Conservation (phyloP, 2,113 vertebrate genomes). For the Percina caprodes region DNA sequence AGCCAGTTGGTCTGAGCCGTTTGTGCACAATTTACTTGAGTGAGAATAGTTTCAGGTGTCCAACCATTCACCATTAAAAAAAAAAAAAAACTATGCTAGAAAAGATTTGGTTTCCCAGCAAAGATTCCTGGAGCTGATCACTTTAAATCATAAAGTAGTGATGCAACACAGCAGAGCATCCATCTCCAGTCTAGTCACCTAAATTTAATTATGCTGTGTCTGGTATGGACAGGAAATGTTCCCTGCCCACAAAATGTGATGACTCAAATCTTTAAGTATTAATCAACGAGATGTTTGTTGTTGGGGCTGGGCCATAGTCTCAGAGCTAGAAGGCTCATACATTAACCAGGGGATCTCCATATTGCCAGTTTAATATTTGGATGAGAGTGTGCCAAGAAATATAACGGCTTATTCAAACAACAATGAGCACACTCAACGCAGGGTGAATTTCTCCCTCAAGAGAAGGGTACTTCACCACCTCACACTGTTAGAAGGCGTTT, state of each 20-base stretch:
- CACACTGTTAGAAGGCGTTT: conserved; percentile 1
- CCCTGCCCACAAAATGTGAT: conserved; percentile 39
- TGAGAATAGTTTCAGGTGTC: neutral
- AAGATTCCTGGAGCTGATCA: neutral
- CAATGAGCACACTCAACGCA: conserved; percentile 2
- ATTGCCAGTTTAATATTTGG: conserved; percentile 51
- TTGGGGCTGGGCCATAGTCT: conserved; percentile 36
- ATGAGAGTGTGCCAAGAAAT: conserved; percentile 33
- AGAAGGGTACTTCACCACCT: neutral
- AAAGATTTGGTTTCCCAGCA: neutral
- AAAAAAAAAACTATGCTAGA: neutral
- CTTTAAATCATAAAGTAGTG: conserved; percentile 15
- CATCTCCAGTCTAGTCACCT: conserved; percentile 38
- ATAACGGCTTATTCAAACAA: conserved; percentile 28
- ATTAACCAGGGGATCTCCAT: conserved; percentile 53
- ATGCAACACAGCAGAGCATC: conserved; percentile 5
- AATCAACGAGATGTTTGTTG: conserved; percentile 53
- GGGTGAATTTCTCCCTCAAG: conserved; percentile 3
- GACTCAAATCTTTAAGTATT: conserved; percentile 55
- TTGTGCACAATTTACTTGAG: conserved; percentile 3
- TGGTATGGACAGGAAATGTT: conserved; percentile 43
- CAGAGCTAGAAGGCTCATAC: conserved; percentile 27
- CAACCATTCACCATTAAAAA: neutral
- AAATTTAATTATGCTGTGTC: conserved; percentile 47
- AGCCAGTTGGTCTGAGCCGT: conserved; percentile 9